Conservation (phyloP, 2,888 invertebrate genomes). For the Cataglyphis albicans region DNA sequence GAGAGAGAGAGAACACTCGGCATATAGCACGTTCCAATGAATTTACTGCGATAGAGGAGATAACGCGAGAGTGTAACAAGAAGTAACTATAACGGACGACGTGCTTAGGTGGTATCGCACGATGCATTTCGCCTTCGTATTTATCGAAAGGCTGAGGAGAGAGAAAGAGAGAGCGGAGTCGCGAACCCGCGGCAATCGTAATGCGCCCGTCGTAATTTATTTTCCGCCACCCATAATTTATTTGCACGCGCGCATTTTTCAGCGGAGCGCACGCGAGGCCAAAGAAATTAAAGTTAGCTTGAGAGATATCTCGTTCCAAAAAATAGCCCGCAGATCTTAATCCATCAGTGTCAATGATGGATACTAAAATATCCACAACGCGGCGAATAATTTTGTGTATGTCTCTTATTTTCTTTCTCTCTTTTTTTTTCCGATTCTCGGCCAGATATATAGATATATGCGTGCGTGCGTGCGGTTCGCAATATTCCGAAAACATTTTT, state of each 20-base stretch:
- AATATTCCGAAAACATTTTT: slow-evolving; percentile 34
- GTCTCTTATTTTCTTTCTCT: neutral
- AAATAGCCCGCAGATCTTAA: slow-evolving; percentile 37
- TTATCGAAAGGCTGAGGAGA: neutral
- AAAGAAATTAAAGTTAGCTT: slow-evolving; percentile 35
- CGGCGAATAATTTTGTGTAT: neutral
- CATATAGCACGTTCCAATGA: slow-evolving; percentile 48
- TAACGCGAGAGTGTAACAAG: slow-evolving; percentile 30
- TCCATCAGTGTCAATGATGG: slow-evolving; percentile 33
- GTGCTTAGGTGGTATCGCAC: slow-evolving; percentile 43
- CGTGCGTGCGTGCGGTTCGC: no score
- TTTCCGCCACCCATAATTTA: slow-evolving; percentile 40
- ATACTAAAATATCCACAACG: slow-evolving; percentile 15
- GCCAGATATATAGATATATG: neutral
- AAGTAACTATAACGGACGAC: slow-evolving; percentile 49
- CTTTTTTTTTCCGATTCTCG: neutral
- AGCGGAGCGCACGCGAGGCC: slow-evolving; percentile 34
- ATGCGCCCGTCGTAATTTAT: slow-evolving; percentile 44
- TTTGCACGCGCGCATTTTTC: slow-evolving; percentile 47
- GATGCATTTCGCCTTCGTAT: slow-evolving; percentile 17
- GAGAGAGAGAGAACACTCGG: slow-evolving; percentile 14
- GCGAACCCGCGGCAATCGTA: slow-evolving; percentile 42
- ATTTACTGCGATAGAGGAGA: slow-evolving; percentile 46
- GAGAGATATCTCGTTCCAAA: slow-evolving; percentile 29
- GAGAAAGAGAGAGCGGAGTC: neutral